Percentiles rank a stretch among this genome's conserved stretches.
Evolutionary conservation across 2,113 vertebrate species (phyloP).

Genomic region (Marcusenius ussheri): DNA sequence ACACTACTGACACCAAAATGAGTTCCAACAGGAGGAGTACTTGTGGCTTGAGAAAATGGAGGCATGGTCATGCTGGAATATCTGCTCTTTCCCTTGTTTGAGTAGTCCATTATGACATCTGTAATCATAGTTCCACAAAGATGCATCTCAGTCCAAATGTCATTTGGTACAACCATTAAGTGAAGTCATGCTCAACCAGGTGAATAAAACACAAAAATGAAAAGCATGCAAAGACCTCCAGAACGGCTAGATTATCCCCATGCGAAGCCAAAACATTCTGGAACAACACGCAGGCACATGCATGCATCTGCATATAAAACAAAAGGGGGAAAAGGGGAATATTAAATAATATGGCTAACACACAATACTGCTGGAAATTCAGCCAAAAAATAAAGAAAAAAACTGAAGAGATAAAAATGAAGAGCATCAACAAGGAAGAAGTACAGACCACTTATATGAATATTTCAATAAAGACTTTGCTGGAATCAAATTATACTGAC

Average conservation of each 20-base stretch:
- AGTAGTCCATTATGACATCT: slow-evolving; percentile 99
- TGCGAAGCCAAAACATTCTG: slow-evolving; percentile 76
- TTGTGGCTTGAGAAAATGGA: slow-evolving; percentile 81
- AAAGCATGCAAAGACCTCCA: slow-evolving; percentile 72
- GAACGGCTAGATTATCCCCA: slow-evolving; percentile 69
- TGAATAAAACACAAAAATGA: slow-evolving; percentile 54
- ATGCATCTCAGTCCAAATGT: slow-evolving; percentile 71
- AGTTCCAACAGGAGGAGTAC: slow-evolving; percentile 65
- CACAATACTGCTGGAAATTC: slow-evolving; percentile 40
- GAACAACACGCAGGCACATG: slow-evolving; percentile 88
- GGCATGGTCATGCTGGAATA: slow-evolving; percentile 80
- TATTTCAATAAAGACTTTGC: slow-evolving; percentile 61
- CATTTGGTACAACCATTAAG: slow-evolving; percentile 44
- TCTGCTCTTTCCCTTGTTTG: slow-evolving; percentile 80
- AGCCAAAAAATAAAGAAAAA: slow-evolving; percentile 10
- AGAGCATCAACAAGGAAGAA: slow-evolving; percentile 7
- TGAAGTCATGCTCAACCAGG: slow-evolving; percentile 63
- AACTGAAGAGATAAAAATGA: slow-evolving; percentile 3
- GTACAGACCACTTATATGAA: slow-evolving; percentile 24
- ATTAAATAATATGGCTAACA: slow-evolving; percentile 36
- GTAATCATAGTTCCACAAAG: slow-evolving; percentile 80
- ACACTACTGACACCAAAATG: slow-evolving; percentile 73
- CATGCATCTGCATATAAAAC: slow-evolving; percentile 78
- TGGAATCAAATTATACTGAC: slow-evolving; percentile 71
- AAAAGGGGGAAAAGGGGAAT: slow-evolving; percentile 51